Conservation (phyloP, 2,797 vertebrate species). For the Tadarida brasiliensis region DNA sequence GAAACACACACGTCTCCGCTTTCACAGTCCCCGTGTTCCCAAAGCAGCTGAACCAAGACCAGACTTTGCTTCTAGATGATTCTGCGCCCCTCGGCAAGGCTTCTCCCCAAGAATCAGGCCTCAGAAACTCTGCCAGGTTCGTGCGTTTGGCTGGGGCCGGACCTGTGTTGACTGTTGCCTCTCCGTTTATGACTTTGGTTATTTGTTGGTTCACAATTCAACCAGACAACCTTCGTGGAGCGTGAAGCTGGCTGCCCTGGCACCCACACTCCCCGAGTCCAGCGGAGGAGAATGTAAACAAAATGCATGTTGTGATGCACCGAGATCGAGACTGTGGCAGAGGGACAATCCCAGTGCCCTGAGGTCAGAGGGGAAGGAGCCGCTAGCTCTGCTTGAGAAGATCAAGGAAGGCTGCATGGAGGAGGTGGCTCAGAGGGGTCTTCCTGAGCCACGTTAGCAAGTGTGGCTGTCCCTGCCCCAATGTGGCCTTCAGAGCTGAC, state of each 20-base stretch:
- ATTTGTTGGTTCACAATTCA: not conserved
- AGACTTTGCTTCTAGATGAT: not conserved
- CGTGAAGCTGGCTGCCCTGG: not conserved
- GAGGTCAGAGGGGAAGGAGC: not conserved
- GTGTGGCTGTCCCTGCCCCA: not conserved
- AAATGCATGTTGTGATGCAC: not conserved
- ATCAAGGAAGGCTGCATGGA: not conserved
- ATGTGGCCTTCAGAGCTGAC: not conserved
- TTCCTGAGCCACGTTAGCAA: not conserved
- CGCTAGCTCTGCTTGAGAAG: not conserved
- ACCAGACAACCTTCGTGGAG: not conserved
- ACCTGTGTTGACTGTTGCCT: not conserved
- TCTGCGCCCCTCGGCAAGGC: not conserved
- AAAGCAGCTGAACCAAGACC: not conserved
- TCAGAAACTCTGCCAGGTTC: not conserved
- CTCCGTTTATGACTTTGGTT: not conserved
- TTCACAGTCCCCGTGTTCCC: not conserved
- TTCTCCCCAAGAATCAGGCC: not conserved
- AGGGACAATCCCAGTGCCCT: not conserved
- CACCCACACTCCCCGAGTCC: rapidly evolving
- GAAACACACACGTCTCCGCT: not conserved
- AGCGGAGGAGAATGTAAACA: not conserved
- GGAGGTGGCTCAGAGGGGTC: not conserved
- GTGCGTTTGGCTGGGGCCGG: not conserved
- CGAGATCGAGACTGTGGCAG: no score